Percentiles rank a stretch among this genome's conserved stretches.
Evolutionary conservation across 1,140 invertebrate genomes (phyloP).

Genomic region (Sycobia sp.): DNA sequence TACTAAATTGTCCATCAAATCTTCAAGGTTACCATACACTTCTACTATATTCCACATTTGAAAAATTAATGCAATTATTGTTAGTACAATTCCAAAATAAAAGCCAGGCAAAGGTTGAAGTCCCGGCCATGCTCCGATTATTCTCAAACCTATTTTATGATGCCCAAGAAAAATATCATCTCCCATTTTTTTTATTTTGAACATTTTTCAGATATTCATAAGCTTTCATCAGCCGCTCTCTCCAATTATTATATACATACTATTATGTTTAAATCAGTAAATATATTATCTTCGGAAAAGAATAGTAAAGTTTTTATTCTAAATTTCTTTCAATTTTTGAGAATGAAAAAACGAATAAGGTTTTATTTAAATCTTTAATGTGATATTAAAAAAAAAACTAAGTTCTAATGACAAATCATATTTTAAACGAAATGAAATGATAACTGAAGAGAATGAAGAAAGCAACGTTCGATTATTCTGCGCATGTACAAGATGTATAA

Average conservation of each 20-base stretch:
- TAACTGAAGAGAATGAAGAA: no score
- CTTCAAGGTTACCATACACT: slow-evolving; percentile 12
- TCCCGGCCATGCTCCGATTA: slow-evolving; percentile 6
- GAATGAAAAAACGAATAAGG: not conserved
- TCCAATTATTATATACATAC: no score
- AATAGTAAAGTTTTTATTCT: no score
- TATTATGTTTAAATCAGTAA: no score
- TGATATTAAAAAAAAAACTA: not conserved
- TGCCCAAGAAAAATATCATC: slow-evolving; percentile 13
- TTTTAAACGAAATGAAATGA: no score
- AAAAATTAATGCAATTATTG: slow-evolving; percentile 11
- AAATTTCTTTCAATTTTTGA: no score
- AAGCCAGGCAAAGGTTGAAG: not conserved
- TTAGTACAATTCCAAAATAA: slow-evolving; percentile 3
- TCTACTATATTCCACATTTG: slow-evolving; percentile 10
- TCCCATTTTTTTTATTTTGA: not conserved
- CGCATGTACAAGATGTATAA: not conserved
- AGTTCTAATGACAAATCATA: not conserved
- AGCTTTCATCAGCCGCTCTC: not conserved
- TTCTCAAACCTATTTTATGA: slow-evolving; percentile 13
- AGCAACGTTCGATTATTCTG: not conserved
- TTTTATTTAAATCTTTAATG: not conserved
- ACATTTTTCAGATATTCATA: not conserved
- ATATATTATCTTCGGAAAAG: no score
- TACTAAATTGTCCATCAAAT: slow-evolving; percentile 26